Evolutionary conservation across 2,113 vertebrate species (phyloP).

Genomic region (Ciconia stormi): DNA sequence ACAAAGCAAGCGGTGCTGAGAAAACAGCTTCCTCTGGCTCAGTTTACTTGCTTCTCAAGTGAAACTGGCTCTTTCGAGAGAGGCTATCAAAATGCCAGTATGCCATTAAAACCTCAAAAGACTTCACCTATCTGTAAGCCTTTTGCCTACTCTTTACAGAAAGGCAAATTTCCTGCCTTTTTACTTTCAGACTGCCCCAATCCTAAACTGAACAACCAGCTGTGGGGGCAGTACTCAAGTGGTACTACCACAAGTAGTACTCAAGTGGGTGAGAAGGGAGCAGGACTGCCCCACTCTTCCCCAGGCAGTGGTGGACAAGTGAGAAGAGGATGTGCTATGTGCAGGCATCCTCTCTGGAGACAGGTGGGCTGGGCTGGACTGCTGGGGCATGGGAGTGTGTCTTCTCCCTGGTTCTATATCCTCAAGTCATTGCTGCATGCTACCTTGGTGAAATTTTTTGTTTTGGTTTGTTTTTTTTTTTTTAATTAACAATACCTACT

Average conservation of each 20-base stretch:
- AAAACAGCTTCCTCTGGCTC: background rate
- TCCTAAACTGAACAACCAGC: background rate
- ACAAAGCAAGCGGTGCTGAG: background rate
- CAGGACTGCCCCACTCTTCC: background rate
- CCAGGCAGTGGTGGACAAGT: rapidly evolving
- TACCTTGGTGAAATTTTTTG: background rate
- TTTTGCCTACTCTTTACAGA: background rate
- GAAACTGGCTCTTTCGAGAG: background rate
- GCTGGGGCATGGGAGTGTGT: background rate
- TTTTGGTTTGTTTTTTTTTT: background rate
- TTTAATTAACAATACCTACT: background rate
- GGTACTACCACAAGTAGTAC: background rate
- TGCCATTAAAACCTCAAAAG: background rate
- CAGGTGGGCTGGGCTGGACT: background rate
- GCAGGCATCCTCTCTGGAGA: background rate
- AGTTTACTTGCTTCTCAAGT: background rate
- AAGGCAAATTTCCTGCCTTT: background rate
- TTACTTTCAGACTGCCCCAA: background rate
- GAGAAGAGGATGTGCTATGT: background rate
- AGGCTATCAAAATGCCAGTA: background rate
- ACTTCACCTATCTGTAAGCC: background rate
- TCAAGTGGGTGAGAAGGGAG: background rate
- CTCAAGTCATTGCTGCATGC: background rate
- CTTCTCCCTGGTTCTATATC: background rate
- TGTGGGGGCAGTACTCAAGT: background rate